phyloP scores from a whole-genome alignment of 2,113 vertebrate species.

The Anser brachyrhynchus region DNA sequence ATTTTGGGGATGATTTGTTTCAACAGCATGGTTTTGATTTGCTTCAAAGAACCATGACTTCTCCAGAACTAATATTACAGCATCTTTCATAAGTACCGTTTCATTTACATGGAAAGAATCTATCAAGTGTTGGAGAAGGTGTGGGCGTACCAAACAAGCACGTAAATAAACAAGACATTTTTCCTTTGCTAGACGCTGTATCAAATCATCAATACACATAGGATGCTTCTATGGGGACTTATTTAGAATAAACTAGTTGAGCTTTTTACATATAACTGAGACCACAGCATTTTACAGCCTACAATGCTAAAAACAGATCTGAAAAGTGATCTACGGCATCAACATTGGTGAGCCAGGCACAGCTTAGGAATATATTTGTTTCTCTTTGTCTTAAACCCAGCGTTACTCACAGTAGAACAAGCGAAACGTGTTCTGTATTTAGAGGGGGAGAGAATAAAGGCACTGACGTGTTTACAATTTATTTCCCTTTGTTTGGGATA shows the following conservation, averaged over 20 bases:
- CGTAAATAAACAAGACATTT: accelerated
- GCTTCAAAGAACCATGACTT: neutral
- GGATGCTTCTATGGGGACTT: neutral
- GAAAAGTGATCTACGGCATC: neutral
- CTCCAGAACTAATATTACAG: neutral
- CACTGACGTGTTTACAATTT: neutral
- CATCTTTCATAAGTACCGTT: neutral
- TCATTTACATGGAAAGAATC: neutral
- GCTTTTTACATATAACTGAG: neutral
- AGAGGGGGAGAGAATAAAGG: neutral
- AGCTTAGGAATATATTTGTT: neutral
- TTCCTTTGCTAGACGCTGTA: neutral
- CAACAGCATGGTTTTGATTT: neutral
- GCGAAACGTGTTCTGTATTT: neutral
- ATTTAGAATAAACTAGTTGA: neutral
- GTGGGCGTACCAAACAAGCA: neutral
- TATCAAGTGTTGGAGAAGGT: too few relatives aligned
- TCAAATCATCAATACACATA: accelerated
- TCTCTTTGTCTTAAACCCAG: neutral
- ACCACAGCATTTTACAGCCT: neutral
- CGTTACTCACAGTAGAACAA: neutral
- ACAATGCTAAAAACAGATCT: neutral
- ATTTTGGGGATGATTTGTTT: neutral
- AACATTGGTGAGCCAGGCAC: neutral
- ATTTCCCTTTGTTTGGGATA: neutral